phyloP scores from a whole-genome alignment of 2,113 vertebrate species.

The Myotis brandtii region DNA sequence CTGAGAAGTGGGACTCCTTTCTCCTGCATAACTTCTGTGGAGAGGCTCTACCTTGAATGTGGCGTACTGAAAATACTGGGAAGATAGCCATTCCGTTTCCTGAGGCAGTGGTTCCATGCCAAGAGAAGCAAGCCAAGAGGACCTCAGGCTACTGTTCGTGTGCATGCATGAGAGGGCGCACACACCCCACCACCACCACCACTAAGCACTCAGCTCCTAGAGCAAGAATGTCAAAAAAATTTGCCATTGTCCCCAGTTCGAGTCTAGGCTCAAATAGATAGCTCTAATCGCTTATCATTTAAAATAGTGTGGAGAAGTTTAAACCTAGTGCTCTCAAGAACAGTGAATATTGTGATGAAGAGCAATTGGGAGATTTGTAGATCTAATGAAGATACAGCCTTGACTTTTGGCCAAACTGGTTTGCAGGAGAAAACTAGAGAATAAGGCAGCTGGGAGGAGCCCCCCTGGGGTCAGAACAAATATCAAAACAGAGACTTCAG shows the following conservation, averaged over 20 bases:
- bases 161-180: not conserved
- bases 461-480: not conserved
- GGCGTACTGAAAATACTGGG: not conserved
- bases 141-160: not conserved
- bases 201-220: not conserved
- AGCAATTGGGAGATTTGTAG: not conserved
- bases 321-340: slow-evolving; percentile 2
- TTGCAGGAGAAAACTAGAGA: not conserved
- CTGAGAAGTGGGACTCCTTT: not conserved
- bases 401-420: not conserved
- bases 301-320: not conserved
- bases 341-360: not conserved
- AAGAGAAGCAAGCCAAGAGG: not conserved
- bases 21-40: not conserved
- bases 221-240: not conserved
- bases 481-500: not conserved
- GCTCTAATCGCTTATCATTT: not conserved
- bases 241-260: not conserved
- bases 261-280: not conserved
- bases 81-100: not conserved
- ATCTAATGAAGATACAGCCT: not conserved
- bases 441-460: not conserved
- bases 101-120: not conserved
- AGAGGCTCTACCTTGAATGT: not conserved
- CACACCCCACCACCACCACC: not conserved